Evolutionary conservation across 2,888 invertebrate genomes (phyloP).

Genomic region (Seira ritae): DNA sequence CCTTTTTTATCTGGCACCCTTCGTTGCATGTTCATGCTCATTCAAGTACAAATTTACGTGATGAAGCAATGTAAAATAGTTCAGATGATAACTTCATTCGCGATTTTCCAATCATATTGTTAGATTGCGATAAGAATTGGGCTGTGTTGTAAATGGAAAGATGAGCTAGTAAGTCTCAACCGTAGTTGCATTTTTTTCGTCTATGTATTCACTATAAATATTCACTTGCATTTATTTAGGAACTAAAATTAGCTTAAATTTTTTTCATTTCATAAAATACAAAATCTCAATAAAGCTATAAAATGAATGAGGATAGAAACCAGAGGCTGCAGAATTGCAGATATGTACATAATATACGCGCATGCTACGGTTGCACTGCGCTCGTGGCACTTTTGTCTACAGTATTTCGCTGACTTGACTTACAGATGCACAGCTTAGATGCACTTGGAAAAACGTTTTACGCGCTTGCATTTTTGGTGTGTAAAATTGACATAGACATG

Average conservation of each 20-base stretch:
- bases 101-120: conserved; percentile 3
- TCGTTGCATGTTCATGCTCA: conserved; percentile 8
- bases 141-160: background rate
- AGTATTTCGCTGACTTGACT: background rate
- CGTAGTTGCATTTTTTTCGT: no score
- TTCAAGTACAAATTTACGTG: conserved; percentile 13
- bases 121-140: background rate
- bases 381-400: background rate
- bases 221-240: background rate
- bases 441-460: background rate
- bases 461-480: conserved; percentile 48
- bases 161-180: no score
- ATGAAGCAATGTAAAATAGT: conserved; percentile 8
- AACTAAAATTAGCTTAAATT: background rate
- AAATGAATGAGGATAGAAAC: no score
- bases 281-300: no score
- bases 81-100: background rate
- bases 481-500: conserved; percentile 62
- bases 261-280: background rate
- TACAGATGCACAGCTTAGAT: no score
- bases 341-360: no score
- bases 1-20: background rate
- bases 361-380: no score
- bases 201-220: no score
- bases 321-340: no score